A percentile compares a stretch with the other conserved stretches of the same genome.
Conservation (phyloP, 2,797 vertebrate genomes). For the Clangula hyemalis region DNA sequence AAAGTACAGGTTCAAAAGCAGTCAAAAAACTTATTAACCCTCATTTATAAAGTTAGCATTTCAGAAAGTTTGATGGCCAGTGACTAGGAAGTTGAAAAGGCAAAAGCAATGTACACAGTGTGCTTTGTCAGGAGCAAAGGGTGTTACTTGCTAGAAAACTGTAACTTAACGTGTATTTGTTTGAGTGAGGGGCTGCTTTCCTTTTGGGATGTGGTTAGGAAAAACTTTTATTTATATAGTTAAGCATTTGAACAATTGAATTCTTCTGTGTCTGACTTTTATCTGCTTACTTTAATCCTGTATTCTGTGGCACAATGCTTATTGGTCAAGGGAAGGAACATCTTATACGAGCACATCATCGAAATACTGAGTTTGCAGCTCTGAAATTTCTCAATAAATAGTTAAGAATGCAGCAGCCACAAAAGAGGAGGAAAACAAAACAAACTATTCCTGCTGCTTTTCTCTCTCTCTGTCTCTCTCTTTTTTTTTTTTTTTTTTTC, state of each 20-base stretch:
- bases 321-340: background rate
- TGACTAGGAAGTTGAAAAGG: slow-evolving; percentile 11
- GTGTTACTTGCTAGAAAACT: background rate
- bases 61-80: slow-evolving; percentile 2
- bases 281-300: background rate
- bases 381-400: background rate
- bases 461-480: background rate
- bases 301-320: background rate
- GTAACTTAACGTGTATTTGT: background rate
- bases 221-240: background rate
- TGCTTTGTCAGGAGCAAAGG: background rate
- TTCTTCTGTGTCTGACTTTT: background rate
- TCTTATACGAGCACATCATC: background rate
- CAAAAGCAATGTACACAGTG: background rate
- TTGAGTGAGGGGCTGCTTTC: background rate
- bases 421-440: background rate
- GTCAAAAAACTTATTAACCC: background rate
- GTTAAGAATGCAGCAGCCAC: background rate
- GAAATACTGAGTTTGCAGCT: background rate
- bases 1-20: background rate
- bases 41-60: slow-evolving; percentile 1
- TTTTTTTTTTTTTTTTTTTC: background rate
- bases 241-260: background rate
- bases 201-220: background rate
- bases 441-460: background rate